Conservation (phyloP, 30 jellyfish, hydroid and myxozoan species). For the Pelagia noctiluca region DNA sequence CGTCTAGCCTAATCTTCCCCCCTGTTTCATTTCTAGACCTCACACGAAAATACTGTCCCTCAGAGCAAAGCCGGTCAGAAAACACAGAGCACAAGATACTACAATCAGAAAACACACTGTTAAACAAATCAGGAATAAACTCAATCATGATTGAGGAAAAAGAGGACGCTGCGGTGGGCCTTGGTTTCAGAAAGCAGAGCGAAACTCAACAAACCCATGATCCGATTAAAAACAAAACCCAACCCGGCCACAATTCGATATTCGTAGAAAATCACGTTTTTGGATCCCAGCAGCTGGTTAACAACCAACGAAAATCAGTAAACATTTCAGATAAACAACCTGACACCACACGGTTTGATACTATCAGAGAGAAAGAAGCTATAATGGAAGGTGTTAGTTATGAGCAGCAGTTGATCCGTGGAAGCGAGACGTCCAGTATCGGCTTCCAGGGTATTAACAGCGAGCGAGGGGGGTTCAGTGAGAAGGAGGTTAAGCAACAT, state of each 20-base stretch:
- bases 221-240: conserved; percentile 41
- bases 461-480: not conserved
- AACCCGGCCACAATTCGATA: not conserved
- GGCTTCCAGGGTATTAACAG: no score
- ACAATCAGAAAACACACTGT: not conserved
- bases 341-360: not conserved
- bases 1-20: no score
- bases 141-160: conserved; percentile 10
- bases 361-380: not conserved
- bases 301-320: not conserved
- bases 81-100: no score
- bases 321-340: not conserved
- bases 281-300: conserved; percentile 54
- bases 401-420: not conserved
- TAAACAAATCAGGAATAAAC: not conserved
- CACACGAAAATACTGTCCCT: no score
- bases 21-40: no score
- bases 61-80: no score
- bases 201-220: conserved; percentile 6
- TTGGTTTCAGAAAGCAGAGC: conserved; percentile 12
- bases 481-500: not conserved
- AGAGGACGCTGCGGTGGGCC: conserved; percentile 15
- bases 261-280: conserved; percentile 42
- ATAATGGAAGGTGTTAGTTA: not conserved
- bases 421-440: no score